Evolutionary conservation across 2,113 vertebrate genomes (phyloP), one percentile per base, ranked within the genome.

Genomic region (Caloenas nicobarica): DNA sequence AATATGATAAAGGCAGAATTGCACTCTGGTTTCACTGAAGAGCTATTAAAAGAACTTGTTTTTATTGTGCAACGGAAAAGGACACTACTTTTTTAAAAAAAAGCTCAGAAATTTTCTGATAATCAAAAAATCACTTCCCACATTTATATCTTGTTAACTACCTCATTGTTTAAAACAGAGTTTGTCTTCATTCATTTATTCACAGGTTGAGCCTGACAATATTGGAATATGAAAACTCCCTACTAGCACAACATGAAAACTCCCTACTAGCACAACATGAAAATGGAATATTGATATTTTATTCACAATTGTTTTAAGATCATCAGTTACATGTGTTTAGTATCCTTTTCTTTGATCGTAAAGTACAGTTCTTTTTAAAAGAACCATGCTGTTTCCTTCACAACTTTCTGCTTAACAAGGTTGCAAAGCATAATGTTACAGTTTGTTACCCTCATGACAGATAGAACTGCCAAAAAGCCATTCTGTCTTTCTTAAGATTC

Each of bases 371-470:
- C 9, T 82, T 85, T 91, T 60, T 2, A 69, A 88, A 93, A 88
- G 36, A 87, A 58, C 28, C 66, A 26, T 53, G 26, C 61, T 51
- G 64, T 42, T 96, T 77, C 80, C 76, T 79, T 95, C 38, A 58
- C 71, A 84, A 51, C 65, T 81, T 94, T 72, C 91, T 88, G 68
- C 68, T 90, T 86, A 96, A 71, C 76, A 88, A 82, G 69, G 50
- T 82, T 92, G 38, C 76, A 93, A 95, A 92, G 36, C 44, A 57
- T 79, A 61, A 74, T 92, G 74, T 74, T 81, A 72, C 57, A 93
- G 42, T 93, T 92, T 94, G 81, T 86, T 96, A 68, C 85, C 44
- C 80, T 89, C 69, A 78, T 72, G 54, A 81, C 86, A 88, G 58
- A 74, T 60, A 84, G 38, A 87, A 81, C 42, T 66, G 71, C 78